These are phyloP conservation scores for Macquaria ambigua DNA, from an alignment of 2,113 vertebrate species.

Conservation along the genomic window DNA sequence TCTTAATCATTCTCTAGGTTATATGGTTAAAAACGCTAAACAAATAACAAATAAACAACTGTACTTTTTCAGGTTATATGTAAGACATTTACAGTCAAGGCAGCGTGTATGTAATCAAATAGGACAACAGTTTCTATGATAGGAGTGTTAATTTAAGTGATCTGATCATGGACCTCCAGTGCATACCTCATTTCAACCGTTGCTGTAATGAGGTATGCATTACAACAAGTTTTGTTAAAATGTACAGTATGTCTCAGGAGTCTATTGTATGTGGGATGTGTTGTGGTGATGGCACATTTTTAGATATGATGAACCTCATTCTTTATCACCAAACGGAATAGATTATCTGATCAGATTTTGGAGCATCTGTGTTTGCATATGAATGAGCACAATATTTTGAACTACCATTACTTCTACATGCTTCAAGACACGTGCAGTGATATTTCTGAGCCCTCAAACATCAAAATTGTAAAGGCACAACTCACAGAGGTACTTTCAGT, in stretches of 20 bases:
- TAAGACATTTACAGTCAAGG: not conserved
- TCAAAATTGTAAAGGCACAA: not conserved
- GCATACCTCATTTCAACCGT: too few relatives aligned
- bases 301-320: too few relatives aligned
- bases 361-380: constrained; percentile 9
- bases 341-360: not conserved
- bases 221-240: too few relatives aligned
- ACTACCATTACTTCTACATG: not conserved
- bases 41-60: not conserved
- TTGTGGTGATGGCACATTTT: too few relatives aligned
- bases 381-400: not conserved
- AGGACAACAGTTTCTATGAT: not conserved
- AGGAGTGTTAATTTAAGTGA: not conserved
- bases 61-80: not conserved
- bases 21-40: too few relatives aligned
- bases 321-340: too few relatives aligned
- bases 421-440: not conserved
- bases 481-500: not conserved
- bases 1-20: too few relatives aligned
- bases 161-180: not conserved
- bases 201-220: too few relatives aligned
- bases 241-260: too few relatives aligned
- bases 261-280: too few relatives aligned
- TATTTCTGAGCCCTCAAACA: not conserved
- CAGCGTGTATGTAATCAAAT: not conserved